Percentiles rank a stretch among this genome's conserved stretches.
phyloP scores from a whole-genome alignment of 2,888 invertebrate genomes.

The Portevinia maculata region DNA sequence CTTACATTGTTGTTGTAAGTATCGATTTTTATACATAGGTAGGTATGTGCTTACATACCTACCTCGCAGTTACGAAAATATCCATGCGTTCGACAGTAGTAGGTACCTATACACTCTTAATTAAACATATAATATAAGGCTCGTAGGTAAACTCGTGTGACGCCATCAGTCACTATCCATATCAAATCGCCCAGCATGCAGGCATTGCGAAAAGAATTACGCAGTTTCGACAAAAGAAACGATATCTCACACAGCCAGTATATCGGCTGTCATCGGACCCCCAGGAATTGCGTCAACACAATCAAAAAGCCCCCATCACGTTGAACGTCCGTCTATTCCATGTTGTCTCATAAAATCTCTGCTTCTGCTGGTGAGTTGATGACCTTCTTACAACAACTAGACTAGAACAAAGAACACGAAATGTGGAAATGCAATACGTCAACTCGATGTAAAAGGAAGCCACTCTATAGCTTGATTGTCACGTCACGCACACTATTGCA shows the following conservation, averaged over 20 bases:
- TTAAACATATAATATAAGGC: too few species aligned
- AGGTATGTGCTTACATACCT: too few species aligned
- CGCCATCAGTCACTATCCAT: slow-evolving; percentile 16
- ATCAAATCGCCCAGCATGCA: slow-evolving; percentile 10
- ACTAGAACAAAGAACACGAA: slow-evolving; percentile 57
- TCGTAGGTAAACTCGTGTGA: slow-evolving; percentile 24
- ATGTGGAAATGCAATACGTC: slow-evolving; percentile 22
- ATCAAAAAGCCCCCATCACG: background rate
- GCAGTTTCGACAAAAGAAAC: slow-evolving; percentile 20
- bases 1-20: background rate
- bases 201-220: slow-evolving; percentile 28
- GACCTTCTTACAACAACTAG: slow-evolving; percentile 62
- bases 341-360: slow-evolving; percentile 8
- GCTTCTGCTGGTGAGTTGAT: slow-evolving; percentile 46
- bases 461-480: background rate
- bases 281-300: slow-evolving; percentile 17
- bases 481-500: slow-evolving; percentile 1
- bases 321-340: slow-evolving; percentile 5
- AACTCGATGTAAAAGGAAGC: slow-evolving; percentile 4
- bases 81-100: slow-evolving; percentile 5
- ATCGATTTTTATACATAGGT: slow-evolving; percentile 14
- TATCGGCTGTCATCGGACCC: slow-evolving; percentile 19
- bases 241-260: slow-evolving; percentile 27
- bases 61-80: background rate
- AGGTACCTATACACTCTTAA: slow-evolving; percentile 6